Evolutionary conservation across 2,888 invertebrate genomes (phyloP).

Genomic region (Kryphioiulus occultus): DNA sequence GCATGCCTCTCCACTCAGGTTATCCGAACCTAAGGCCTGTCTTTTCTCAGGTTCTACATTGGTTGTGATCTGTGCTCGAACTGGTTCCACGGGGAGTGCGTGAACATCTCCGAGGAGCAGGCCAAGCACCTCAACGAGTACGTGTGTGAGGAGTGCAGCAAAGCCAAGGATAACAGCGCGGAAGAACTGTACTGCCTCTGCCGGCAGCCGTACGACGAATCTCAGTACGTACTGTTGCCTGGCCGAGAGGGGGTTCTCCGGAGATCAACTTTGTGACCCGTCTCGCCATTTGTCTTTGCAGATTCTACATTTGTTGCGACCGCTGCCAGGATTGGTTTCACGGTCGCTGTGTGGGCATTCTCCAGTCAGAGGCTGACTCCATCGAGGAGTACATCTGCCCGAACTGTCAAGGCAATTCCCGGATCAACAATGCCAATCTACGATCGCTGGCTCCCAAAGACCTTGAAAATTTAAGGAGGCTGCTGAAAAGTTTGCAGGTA

Average conservation of each 20-base stretch:
- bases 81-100: constrained; percentile 99
- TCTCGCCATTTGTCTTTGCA: constrained; percentile 61
- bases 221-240: constrained; percentile 74
- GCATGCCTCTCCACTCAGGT: background rate
- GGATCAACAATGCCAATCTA: constrained; percentile 89
- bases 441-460: constrained; percentile 81
- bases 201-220: constrained; percentile 95
- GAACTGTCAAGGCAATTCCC: constrained; percentile 88
- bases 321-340: constrained; percentile 99
- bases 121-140: constrained; percentile 90
- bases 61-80: constrained; percentile 97
- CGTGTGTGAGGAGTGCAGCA: constrained; percentile 69
- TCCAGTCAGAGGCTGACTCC: constrained; percentile 91
- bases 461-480: constrained; percentile 80
- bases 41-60: constrained; percentile 81
- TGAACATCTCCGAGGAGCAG: constrained; percentile 90
- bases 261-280: background rate
- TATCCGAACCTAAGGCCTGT: background rate
- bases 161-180: constrained; percentile 77
- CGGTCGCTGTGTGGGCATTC: constrained; percentile 93
- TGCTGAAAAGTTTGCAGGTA: constrained; percentile 89
- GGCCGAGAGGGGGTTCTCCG: background rate
- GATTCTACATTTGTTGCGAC: constrained; percentile 99
- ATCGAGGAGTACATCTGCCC: constrained; percentile 98
- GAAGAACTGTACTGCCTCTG: constrained; percentile 95